phyloP scores from a whole-genome alignment of 1,140 invertebrate species.

The Caerostris extrusa region DNA sequence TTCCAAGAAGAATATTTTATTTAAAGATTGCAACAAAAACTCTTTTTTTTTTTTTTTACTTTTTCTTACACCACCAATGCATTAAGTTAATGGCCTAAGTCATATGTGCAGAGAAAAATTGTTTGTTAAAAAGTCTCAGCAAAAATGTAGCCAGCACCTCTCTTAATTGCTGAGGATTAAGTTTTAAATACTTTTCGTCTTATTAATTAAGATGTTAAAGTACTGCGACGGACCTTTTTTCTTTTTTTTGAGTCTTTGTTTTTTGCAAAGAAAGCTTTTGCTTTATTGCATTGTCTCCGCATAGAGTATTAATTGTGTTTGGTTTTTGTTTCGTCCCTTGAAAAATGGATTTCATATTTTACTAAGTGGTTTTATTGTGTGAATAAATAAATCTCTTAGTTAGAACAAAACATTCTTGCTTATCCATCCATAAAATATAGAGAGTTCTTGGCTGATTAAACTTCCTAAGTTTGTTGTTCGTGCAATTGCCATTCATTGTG shows the following conservation, averaged over 20 bases:
- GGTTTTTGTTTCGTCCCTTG: too few species aligned
- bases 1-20: slow-evolving; percentile 12
- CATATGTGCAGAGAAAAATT: not conserved
- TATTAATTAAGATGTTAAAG: slow-evolving; percentile 7
- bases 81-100: not conserved
- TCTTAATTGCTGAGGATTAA: not conserved
- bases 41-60: not conserved
- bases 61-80: not conserved
- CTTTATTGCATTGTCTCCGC: too few species aligned
- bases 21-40: not conserved
- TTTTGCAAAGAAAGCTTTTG: not conserved
- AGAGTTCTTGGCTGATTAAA: too few species aligned
- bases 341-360: too few species aligned
- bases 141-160: not conserved
- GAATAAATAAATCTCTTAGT: too few species aligned
- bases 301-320: too few species aligned
- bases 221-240: not conserved
- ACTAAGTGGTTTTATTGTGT: too few species aligned
- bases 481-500: too few species aligned
- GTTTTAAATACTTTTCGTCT: slow-evolving; percentile 5
- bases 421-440: too few species aligned
- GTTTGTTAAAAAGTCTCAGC: not conserved
- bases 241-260: not conserved
- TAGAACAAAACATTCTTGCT: too few species aligned
- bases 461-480: too few species aligned